phyloP scores from a whole-genome alignment of 2,888 invertebrate species.

The Phragmatobia fuliginosa region DNA sequence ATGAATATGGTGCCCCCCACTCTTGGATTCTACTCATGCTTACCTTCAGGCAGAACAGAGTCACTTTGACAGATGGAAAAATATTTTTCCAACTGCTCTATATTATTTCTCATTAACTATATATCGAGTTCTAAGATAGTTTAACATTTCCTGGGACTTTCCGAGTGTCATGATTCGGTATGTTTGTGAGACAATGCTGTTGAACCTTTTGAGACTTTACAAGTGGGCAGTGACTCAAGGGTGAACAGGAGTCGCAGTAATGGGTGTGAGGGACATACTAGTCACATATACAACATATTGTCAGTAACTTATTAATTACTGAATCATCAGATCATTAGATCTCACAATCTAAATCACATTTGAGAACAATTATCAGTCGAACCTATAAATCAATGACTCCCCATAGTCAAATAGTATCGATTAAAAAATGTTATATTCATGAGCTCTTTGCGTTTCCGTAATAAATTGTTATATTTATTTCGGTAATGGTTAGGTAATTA shows the following conservation, averaged over 20 bases:
- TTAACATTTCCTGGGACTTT: background rate
- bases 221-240: too few relatives aligned
- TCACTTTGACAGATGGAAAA: too few relatives aligned
- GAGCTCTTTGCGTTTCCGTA: constrained; percentile 37
- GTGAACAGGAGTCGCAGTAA: background rate
- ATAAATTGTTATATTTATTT: constrained; percentile 45
- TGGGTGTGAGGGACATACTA: background rate
- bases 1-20: too few relatives aligned
- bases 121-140: background rate
- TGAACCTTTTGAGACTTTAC: too few relatives aligned
- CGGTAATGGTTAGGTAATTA: constrained; percentile 33
- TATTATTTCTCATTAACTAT: background rate
- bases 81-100: background rate
- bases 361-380: background rate
- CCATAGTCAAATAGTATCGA: constrained; percentile 1
- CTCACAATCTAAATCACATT: background rate
- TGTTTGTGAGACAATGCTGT: background rate
- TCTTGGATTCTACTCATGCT: too few relatives aligned
- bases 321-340: too few relatives aligned
- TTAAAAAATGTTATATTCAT: background rate
- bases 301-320: too few relatives aligned
- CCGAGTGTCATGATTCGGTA: background rate
- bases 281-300: too few relatives aligned
- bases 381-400: constrained; percentile 7
- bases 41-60: too few relatives aligned